phyloP scores from a whole-genome alignment of 2,113 vertebrate species.

The Chionodraco myersi region DNA sequence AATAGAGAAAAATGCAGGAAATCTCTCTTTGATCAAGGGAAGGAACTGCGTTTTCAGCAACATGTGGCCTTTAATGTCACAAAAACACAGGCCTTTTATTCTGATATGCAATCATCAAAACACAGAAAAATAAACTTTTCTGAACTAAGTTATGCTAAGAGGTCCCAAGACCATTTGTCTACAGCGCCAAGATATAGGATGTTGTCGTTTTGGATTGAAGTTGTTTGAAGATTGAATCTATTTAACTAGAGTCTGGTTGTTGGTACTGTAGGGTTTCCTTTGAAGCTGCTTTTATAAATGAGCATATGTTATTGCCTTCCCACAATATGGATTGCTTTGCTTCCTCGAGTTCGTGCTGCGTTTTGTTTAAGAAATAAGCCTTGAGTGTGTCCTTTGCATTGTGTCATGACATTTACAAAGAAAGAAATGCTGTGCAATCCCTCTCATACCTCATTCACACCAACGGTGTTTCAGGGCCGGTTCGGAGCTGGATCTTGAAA shows the following conservation, averaged over 20 bases:
- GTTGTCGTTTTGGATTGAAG: slow-evolving; percentile 17
- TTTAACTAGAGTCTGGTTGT: slow-evolving; percentile 17
- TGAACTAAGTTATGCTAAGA: not conserved
- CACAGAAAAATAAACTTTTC: not conserved
- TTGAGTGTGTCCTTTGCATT: not conserved
- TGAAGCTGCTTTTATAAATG: slow-evolving; percentile 52
- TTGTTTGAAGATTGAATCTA: slow-evolving; percentile 12
- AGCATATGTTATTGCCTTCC: slow-evolving; percentile 23
- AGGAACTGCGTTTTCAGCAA: slow-evolving; percentile 7
- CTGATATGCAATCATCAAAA: slow-evolving; percentile 43
- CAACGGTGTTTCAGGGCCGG: too few species aligned
- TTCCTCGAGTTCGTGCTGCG: slow-evolving; percentile 20
- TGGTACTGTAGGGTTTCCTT: slow-evolving; percentile 17
- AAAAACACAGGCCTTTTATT: slow-evolving; percentile 18
- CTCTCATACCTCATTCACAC: not conserved
- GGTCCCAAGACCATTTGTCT: not conserved
- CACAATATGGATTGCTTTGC: slow-evolving; percentile 13
- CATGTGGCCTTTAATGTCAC: slow-evolving; percentile 26
- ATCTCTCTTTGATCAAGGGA: slow-evolving; percentile 9
- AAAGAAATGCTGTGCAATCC: slow-evolving; percentile 45
- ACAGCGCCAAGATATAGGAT: not conserved
- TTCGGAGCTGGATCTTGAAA: too few species aligned
- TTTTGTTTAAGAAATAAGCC: not conserved
- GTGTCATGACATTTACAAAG: slow-evolving; percentile 51
- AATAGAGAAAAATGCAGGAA: slow-evolving; percentile 22